Evolutionary conservation across 1,140 invertebrate species (phyloP).

Genomic region (Parasteatoda tepidariorum): DNA sequence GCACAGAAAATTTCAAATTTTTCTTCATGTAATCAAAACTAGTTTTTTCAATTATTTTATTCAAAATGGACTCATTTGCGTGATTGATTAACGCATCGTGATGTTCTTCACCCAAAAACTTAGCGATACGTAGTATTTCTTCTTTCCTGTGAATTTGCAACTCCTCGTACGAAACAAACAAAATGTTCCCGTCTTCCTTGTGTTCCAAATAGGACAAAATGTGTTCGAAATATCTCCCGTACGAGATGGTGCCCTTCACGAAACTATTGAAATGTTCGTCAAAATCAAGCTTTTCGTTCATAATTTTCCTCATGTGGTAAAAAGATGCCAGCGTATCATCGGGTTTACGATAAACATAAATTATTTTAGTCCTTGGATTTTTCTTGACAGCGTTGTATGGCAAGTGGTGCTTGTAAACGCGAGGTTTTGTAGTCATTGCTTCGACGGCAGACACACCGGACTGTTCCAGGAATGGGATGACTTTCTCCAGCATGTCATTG

Average conservation of each 20-base stretch:
- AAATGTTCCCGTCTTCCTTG: slow-evolving; percentile 63
- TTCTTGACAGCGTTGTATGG: slow-evolving; percentile 67
- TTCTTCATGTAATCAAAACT: slow-evolving; percentile 54
- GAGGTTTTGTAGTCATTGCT: slow-evolving; percentile 22
- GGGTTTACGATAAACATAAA: slow-evolving; percentile 53
- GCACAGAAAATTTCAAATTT: too few relatives aligned
- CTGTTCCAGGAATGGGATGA: slow-evolving; percentile 58
- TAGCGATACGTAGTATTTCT: slow-evolving; percentile 32
- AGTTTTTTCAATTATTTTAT: slow-evolving; percentile 23
- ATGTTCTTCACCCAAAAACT: slow-evolving; percentile 68
- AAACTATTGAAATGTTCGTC: slow-evolving; percentile 58
- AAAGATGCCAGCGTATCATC: slow-evolving; percentile 56
- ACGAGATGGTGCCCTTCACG: slow-evolving; percentile 20
- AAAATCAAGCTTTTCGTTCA: slow-evolving; percentile 6
- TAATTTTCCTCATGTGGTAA: slow-evolving; percentile 18
- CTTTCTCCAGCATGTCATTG: slow-evolving; percentile 14
- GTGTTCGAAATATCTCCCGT: slow-evolving; percentile 65
- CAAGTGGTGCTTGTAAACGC: slow-evolving; percentile 78
- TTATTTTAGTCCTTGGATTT: slow-evolving; percentile 1
- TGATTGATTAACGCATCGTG: slow-evolving; percentile 64
- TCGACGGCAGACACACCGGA: slow-evolving; percentile 34
- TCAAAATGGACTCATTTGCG: slow-evolving; percentile 15
- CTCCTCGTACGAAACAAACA: slow-evolving; percentile 64
- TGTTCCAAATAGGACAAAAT: slow-evolving; percentile 62
- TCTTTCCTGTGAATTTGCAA: slow-evolving; percentile 27